Base-by-base conservation (phyloP, 2,797 vertebrate species). In the Lateolabrax maculatus region DNA sequence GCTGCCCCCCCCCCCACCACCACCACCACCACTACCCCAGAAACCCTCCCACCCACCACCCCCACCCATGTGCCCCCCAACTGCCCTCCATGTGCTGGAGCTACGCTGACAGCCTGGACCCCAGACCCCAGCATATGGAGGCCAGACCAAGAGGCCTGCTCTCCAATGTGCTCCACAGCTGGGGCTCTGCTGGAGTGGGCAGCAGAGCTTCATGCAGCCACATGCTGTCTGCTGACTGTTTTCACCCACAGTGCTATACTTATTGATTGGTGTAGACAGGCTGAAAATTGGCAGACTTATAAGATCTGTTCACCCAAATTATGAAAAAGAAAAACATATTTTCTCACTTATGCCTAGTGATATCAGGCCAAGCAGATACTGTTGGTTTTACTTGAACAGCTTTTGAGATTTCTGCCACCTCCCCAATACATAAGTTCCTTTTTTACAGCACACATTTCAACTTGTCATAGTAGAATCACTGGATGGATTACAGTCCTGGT, bases 51-150 rank as follows among this genome's bases (percentile, higher is more conserved):
- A 34, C 62, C 66, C 64, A 19, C 46, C 27, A 21, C 29, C 23
- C 57, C 60, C 55, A 43, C 55, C 48, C 36, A 44, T 72, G 58
- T 81, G 80, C 89, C 90, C 90, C 91, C 88, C 90, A 85, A 81
- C 92, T 93, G 93, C 91, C 94, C 91, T 93, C 90, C 87, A 70
- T 93, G 92, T 88, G 90, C 86, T 86, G 86, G 77, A 80, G 84
- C 86, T 85, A 23, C 51, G 46, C 86, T 87, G 88, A 87, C 92
- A 95, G 92, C 87, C 92, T 94, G 94, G 89, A 92, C 91, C 92
- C 88, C 90, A 93, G 90, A 92, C 93, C 87, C 76, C 84, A 89
- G 92, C 95, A 95, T 95, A 95, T 93, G 94, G 94, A 91, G 88
- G 85, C 91, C 92, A 93, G 92, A 92, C 89, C 91, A 81, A 73